A percentile compares a stretch with the other conserved stretches of the same genome.
Evolutionary conservation across 1,140 invertebrate species (phyloP).

Genomic region (Sinella curviseta): DNA sequence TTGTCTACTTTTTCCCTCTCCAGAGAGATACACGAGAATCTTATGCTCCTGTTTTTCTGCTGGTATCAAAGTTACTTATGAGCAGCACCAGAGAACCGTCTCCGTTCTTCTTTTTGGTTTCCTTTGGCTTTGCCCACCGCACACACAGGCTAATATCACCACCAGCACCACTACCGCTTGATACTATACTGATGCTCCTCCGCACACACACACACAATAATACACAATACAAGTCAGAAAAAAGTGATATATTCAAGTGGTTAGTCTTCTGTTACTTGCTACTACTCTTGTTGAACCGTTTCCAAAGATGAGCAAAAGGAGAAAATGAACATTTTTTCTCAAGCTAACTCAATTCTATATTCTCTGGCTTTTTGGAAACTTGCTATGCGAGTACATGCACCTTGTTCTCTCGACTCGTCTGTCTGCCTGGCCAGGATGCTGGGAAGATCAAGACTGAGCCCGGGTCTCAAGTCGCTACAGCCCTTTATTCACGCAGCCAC

Average conservation of each 20-base stretch:
- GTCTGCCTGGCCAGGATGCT: neutral
- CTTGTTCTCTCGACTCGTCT: neutral
- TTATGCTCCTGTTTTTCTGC: neutral
- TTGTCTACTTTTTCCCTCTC: neutral
- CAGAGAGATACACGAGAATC: neutral
- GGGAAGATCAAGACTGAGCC: conserved; percentile 10
- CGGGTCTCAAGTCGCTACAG: neutral
- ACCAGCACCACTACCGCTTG: too few species aligned
- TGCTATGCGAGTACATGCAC: neutral
- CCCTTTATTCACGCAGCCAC: neutral
- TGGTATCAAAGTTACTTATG: neutral
- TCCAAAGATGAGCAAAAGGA: neutral
- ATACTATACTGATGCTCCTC: too few species aligned
- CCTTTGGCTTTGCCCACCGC: too few species aligned
- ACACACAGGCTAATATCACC: too few species aligned
- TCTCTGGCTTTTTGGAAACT: neutral
- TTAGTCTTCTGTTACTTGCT: too few species aligned
- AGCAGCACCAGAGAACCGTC: neutral
- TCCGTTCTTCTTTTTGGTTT: neutral
- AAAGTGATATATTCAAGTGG: too few species aligned
- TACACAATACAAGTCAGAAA: too few species aligned
- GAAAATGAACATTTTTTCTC: too few species aligned
- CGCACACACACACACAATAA: too few species aligned
- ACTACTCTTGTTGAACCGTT: conserved; percentile 1
- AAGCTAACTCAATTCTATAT: too few species aligned